A percentile compares a stretch with the other conserved stretches of the same genome.
Conservation (phyloP, 1,140 invertebrate species). For the Cydia splendana region DNA sequence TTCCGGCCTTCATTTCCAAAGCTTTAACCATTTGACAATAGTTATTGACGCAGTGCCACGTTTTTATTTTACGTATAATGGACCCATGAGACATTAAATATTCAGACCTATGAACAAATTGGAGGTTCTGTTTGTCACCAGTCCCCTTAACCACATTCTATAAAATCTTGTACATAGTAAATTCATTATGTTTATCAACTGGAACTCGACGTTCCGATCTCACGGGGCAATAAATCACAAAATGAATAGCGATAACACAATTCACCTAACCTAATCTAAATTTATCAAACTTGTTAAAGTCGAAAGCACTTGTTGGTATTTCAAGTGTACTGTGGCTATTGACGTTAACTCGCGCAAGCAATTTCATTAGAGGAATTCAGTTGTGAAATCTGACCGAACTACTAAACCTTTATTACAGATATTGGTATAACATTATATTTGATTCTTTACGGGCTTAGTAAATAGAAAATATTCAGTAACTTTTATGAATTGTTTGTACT, state of each 20-base stretch:
- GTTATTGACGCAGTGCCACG: not conserved
- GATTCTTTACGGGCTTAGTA: not conserved
- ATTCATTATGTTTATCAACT: no score
- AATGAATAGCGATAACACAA: not conserved
- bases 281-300: not conserved
- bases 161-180: no score
- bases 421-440: not conserved
- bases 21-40: not conserved
- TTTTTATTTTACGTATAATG: not conserved
- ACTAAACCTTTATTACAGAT: not conserved
- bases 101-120: no score
- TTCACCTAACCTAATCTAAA: not conserved
- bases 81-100: no score
- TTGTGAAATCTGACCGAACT: slow-evolving; percentile 23
- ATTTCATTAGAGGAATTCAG: slow-evolving; percentile 30
- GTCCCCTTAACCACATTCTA: no score
- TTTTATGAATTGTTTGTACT: not conserved
- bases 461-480: not conserved
- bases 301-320: slow-evolving; percentile 10
- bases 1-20: not conserved
- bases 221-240: not conserved
- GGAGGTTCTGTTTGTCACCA: no score
- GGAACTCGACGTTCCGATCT: no score
- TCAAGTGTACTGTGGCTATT: not conserved
- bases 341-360: not conserved